Percentiles rank a stretch among this genome's conserved stretches.
phyloP scores from a whole-genome alignment of 2,797 vertebrate species.

The Crocidura indochinensis region DNA sequence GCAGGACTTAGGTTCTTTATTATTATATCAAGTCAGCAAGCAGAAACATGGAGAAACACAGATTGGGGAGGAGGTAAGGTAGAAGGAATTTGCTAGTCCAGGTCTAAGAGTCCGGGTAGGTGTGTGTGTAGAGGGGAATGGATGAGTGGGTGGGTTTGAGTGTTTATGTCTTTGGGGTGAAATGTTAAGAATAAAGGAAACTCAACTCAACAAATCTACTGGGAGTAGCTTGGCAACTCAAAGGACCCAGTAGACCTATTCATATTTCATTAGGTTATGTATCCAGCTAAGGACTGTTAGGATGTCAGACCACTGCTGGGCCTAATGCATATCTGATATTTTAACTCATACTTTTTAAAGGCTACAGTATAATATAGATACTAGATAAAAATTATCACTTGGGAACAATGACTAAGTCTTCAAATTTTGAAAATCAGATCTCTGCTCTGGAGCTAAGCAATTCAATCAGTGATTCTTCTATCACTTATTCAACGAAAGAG shows the following conservation, averaged over 20 bases:
- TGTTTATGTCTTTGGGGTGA: not conserved
- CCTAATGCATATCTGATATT: not conserved
- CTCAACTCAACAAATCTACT: not conserved
- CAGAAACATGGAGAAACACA: not conserved
- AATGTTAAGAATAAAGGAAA: not conserved
- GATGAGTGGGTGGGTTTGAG: no score
- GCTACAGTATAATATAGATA: not conserved
- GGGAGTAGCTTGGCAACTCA: not conserved
- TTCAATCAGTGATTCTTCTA: conserved; percentile 6
- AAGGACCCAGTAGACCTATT: not conserved
- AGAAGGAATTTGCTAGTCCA: not conserved
- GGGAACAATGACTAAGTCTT: not conserved
- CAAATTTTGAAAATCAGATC: not conserved
- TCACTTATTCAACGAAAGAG: not conserved
- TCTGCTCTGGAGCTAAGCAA: not conserved
- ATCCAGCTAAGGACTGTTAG: not conserved
- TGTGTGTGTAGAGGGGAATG: not conserved
- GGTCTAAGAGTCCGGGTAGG: not conserved
- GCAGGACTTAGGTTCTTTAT: conserved; percentile 1
- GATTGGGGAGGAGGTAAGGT: not conserved
- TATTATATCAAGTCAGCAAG: not conserved
- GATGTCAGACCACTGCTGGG: not conserved
- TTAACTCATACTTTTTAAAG: conserved; percentile 14
- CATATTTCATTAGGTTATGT: not conserved
- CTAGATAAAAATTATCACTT: not conserved